A percentile compares a stretch with the other conserved stretches of the same genome.
phyloP scores from a whole-genome alignment of 2,113 vertebrate species.

The Petrocephalus zakoni region DNA sequence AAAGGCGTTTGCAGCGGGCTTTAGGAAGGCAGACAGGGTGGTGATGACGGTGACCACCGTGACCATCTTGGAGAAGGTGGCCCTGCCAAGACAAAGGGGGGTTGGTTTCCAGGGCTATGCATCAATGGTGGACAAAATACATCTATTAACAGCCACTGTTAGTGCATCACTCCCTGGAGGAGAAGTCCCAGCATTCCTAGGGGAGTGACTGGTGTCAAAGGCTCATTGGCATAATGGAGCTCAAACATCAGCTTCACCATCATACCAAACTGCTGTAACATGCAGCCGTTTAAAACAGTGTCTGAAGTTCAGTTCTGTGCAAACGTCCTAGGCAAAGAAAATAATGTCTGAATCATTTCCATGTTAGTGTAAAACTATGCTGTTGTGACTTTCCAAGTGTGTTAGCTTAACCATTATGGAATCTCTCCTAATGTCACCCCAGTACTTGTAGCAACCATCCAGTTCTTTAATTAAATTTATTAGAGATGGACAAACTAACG shows the following conservation, averaged over 20 bases:
- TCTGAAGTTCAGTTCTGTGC: background rate
- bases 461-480: background rate
- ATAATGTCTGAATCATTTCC: background rate
- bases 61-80: slow-evolving; percentile 62
- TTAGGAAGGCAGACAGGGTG: slow-evolving; percentile 74
- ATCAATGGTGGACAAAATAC: background rate
- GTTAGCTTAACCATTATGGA: background rate
- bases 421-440: background rate
- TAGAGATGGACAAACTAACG: background rate
- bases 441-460: background rate
- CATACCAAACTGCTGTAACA: background rate
- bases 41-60: slow-evolving; percentile 53
- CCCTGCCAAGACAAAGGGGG: slow-evolving; percentile 49
- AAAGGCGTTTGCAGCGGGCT: slow-evolving; percentile 79
- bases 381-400: background rate
- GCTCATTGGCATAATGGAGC: background rate
- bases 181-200: background rate
- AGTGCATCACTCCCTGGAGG: background rate
- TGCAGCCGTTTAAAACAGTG: background rate
- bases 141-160: background rate
- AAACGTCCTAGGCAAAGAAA: background rate
- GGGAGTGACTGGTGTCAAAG: background rate
- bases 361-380: background rate
- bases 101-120: slow-evolving; percentile 3
- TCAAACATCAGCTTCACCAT: background rate